Percentiles rank a stretch among this genome's conserved stretches.
Conservation (phyloP, 2,888 invertebrate species). For the Tenthredo notha region DNA sequence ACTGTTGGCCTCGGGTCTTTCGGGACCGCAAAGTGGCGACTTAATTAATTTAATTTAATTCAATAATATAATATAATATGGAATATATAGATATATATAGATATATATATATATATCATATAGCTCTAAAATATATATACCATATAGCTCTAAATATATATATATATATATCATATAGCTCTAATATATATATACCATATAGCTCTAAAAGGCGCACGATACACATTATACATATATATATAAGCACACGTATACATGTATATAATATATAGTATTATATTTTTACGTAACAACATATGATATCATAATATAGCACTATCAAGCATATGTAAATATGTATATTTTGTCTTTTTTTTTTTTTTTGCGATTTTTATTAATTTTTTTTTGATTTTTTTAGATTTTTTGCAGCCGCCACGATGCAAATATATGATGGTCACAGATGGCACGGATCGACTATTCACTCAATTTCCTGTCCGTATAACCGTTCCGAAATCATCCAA, state of each 20-base stretch:
- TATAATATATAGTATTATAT: conserved; percentile 25
- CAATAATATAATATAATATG: background rate
- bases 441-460: conserved; percentile 12
- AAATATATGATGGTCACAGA: background rate
- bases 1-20: background rate
- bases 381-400: background rate
- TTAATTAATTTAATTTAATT: background rate
- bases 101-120: conserved; percentile 20
- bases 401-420: background rate
- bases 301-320: conserved; percentile 24
- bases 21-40: background rate
- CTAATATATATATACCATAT: conserved; percentile 29
- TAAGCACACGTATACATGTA: conserved; percentile 3
- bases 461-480: background rate
- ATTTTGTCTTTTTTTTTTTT: background rate
- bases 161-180: too few species aligned
- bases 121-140: too few species aligned
- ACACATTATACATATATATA: background rate
- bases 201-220: conserved; percentile 17
- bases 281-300: background rate
- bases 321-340: conserved; percentile 11
- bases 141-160: conserved; percentile 9
- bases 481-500: background rate
- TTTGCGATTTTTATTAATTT: background rate
- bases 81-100: background rate